Evolutionary conservation across 2,113 vertebrate species (phyloP).

Genomic region (Turnix velox): DNA sequence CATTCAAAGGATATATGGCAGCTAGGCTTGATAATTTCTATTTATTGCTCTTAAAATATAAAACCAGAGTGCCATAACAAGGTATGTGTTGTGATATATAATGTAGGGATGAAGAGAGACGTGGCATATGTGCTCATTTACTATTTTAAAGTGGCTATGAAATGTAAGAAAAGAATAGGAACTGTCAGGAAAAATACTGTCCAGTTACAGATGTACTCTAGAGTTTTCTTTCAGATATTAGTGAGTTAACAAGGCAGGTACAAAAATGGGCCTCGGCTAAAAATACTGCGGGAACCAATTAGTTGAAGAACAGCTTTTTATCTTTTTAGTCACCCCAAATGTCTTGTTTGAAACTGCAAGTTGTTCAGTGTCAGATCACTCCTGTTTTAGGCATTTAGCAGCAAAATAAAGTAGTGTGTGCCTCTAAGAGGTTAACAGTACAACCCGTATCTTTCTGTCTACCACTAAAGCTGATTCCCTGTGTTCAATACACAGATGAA

Average conservation of each 20-base stretch:
- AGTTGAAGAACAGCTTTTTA: not conserved
- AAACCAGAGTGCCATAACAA: not conserved
- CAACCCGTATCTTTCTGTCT: not conserved
- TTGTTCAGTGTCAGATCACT: not conserved
- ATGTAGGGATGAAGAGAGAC: not conserved
- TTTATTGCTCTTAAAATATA: not conserved
- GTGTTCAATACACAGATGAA: rapidly evolving
- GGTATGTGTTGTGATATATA: rapidly evolving
- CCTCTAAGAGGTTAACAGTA: not conserved
- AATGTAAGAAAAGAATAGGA: not conserved
- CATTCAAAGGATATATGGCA: rapidly evolving
- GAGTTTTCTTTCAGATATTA: not conserved
- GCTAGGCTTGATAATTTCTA: not conserved
- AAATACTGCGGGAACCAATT: not conserved
- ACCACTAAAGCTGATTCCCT: not conserved
- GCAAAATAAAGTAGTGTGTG: not conserved
- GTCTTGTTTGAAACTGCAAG: not conserved
- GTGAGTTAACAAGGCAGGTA: not conserved
- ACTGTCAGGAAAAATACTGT: not conserved
- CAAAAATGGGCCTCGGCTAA: not conserved
- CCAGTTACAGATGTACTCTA: rapidly evolving
- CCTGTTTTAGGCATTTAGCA: not conserved
- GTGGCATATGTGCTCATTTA: rapidly evolving
- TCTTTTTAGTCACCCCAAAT: not conserved
- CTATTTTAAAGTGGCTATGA: not conserved